A percentile compares a stretch with the other conserved stretches of the same genome.
phyloP scores from a whole-genome alignment of 2,888 invertebrate species.

The Allolobophora icterica region DNA sequence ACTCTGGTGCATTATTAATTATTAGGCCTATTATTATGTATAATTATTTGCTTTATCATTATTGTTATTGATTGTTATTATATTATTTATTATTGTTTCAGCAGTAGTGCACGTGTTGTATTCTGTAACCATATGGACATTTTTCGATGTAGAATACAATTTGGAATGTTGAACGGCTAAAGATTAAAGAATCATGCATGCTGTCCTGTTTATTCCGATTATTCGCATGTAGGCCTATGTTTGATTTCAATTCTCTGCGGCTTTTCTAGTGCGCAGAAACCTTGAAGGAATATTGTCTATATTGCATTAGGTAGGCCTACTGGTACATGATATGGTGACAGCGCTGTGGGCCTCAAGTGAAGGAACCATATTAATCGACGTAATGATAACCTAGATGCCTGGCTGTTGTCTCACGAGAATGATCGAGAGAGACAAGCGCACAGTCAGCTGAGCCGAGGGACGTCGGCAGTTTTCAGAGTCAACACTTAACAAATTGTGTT shows the following conservation, averaged over 20 bases:
- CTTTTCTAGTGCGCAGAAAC: background rate
- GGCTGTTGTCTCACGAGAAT: background rate
- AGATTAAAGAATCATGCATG: too few species aligned
- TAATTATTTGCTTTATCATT: too few species aligned
- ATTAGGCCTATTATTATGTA: too few species aligned
- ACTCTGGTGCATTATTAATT: too few species aligned
- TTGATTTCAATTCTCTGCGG: background rate
- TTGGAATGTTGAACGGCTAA: too few species aligned
- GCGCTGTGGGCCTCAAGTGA: background rate
- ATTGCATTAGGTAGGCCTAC: background rate
- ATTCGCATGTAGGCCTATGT: background rate
- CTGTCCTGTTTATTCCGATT: too few species aligned
- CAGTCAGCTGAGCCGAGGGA: background rate
- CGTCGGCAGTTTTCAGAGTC: background rate
- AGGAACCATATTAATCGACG: background rate
- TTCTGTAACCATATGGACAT: too few species aligned
- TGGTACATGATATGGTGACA: background rate
- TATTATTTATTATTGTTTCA: too few species aligned
- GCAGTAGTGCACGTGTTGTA: too few species aligned
- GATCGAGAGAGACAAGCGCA: background rate
- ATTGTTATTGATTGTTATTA: too few species aligned
- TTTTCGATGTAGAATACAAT: too few species aligned
- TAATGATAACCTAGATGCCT: slow-evolving; percentile 3
- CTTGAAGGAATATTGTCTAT: background rate
- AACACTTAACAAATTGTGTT: slow-evolving; percentile 12